phyloP scores from a whole-genome alignment of 2,888 invertebrate species.

The Drosophila mayaguana region DNA sequence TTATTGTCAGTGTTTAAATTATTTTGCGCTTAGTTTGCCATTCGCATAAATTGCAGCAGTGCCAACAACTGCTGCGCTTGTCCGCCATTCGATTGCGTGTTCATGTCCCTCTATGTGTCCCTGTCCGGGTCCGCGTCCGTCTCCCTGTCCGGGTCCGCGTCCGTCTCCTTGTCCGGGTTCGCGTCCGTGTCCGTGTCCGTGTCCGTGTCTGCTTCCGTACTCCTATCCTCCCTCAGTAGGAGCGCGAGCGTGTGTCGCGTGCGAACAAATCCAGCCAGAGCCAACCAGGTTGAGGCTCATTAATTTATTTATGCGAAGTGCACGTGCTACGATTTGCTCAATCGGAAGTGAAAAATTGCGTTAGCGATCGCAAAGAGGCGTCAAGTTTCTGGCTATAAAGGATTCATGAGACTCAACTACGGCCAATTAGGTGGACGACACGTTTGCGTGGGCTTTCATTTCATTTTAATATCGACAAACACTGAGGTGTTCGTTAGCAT shows the following conservation, averaged over 20 bases:
- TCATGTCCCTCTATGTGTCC: conserved; percentile 39
- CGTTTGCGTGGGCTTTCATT: conserved; percentile 7
- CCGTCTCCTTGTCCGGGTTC: conserved; percentile 13
- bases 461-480: conserved; percentile 33
- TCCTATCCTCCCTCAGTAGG: conserved; percentile 21
- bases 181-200: conserved; percentile 13
- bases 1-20: conserved; percentile 82
- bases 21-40: conserved; percentile 79
- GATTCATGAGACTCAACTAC: conserved; percentile 61
- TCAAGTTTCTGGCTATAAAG: conserved; percentile 46
- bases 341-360: conserved; percentile 79
- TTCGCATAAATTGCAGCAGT: conserved; percentile 74
- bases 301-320: conserved; percentile 81
- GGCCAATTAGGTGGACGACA: conserved; percentile 30
- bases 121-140: conserved; percentile 13
- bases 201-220: conserved; percentile 20
- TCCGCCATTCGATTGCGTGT: conserved; percentile 50
- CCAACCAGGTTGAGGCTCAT: conserved; percentile 67
- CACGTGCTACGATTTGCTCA: conserved; percentile 78
- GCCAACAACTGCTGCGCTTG: conserved; percentile 47
- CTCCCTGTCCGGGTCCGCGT: conserved; percentile 23
- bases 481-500: conserved; percentile 31
- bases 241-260: conserved; percentile 43
- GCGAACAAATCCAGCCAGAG: conserved; percentile 41
- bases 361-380: conserved; percentile 47